Evolutionary conservation across 2,888 invertebrate species (phyloP).

Genomic region (Acanthosepion pharaonis): DNA sequence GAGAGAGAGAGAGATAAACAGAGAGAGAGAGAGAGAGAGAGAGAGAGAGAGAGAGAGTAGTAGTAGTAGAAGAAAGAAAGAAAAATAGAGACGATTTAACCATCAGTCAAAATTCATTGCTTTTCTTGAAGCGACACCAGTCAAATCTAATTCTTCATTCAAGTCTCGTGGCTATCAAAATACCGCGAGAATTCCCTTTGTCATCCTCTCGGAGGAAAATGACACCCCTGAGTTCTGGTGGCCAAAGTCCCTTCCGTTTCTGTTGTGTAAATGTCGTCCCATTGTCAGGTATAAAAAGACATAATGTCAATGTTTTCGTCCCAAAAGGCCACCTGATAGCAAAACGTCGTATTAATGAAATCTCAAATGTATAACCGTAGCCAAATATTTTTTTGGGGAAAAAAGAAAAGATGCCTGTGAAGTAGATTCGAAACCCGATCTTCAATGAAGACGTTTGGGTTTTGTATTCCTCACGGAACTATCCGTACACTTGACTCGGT

Average conservation of each 20-base stretch:
- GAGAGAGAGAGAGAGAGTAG: neutral
- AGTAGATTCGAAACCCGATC: too few species aligned
- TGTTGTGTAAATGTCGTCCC: neutral
- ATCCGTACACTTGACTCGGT: too few species aligned
- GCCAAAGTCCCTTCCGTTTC: neutral
- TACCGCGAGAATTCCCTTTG: neutral
- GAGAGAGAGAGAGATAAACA: neutral
- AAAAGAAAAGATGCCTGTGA: neutral
- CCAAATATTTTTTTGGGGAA: neutral
- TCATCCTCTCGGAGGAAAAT: neutral
- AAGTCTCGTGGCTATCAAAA: neutral
- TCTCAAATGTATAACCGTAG: neutral
- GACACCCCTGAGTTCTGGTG: neutral
- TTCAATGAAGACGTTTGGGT: too few species aligned
- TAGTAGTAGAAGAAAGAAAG: neutral
- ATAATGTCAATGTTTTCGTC: neutral
- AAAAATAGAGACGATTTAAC: neutral
- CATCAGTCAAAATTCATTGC: neutral
- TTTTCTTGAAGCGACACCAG: neutral
- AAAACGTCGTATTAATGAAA: neutral
- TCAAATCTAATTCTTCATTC: conserved; percentile 15
- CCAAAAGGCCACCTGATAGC: neutral
- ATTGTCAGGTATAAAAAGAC: neutral
- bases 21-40: neutral
- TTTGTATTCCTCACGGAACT: too few species aligned